Evolutionary conservation across 2,888 invertebrate genomes (phyloP).

Genomic region (Sarcophaga caerulescens): DNA sequence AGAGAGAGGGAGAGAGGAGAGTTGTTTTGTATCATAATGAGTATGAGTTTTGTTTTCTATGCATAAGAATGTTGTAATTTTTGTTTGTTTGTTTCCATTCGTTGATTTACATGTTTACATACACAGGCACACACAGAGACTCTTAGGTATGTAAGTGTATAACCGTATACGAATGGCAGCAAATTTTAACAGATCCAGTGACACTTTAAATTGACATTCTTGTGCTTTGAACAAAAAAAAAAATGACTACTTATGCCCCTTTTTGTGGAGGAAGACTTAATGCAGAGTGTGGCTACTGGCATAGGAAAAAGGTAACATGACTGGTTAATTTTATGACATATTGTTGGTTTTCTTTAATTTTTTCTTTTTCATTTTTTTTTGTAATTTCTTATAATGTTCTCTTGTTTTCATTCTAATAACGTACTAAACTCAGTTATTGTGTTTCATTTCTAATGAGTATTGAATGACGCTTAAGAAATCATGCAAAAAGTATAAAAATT

Average conservation of each 20-base stretch:
- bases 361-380: not conserved
- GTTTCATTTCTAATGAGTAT: conserved; percentile 4
- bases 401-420: conserved; percentile 5
- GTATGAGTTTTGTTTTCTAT: conserved; percentile 12
- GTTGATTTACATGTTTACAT: too few relatives aligned
- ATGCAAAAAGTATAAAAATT: conserved; percentile 53
- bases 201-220: conserved; percentile 60
- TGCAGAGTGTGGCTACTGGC: not conserved
- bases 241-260: not conserved
- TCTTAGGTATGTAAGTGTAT: too few relatives aligned
- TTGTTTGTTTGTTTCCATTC: too few relatives aligned
- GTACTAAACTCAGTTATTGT: not conserved
- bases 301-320: not conserved
- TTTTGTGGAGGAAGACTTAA: too few relatives aligned
- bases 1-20: too few relatives aligned
- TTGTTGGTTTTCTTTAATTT: conserved; percentile 6
- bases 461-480: conserved; percentile 23
- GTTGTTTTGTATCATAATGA: not conserved
- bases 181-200: conserved; percentile 15
- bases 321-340: conserved; percentile 35
- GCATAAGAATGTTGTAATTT: conserved; percentile 33
- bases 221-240: conserved; percentile 24
- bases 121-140: too few relatives aligned
- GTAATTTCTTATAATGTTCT: not conserved
- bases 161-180: not conserved